Evolutionary conservation across 2,888 invertebrate genomes (phyloP).

Genomic region (Unio pictorum): DNA sequence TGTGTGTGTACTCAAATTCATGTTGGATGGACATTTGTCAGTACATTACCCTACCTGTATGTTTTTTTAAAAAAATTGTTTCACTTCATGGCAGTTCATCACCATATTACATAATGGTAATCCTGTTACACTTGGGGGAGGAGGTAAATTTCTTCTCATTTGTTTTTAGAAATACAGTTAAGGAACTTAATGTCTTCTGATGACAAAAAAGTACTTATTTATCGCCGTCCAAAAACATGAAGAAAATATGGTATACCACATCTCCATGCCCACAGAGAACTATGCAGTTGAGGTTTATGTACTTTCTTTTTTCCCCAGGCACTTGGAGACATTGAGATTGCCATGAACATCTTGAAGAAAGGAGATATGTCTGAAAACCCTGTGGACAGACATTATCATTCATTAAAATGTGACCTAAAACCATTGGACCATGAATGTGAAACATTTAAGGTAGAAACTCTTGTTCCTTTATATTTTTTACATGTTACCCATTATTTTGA

Average conservation of each 20-base stretch:
- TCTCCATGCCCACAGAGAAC: not conserved
- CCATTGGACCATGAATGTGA: slow-evolving; percentile 61
- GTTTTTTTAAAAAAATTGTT: no score
- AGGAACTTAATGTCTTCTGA: not conserved
- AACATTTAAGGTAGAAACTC: slow-evolving; percentile 68
- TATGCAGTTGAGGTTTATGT: no score
- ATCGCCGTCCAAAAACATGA: not conserved
- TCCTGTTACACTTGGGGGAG: no score
- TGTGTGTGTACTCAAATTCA: no score
- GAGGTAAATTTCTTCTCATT: no score
- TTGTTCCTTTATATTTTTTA: not conserved
- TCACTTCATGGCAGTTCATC: no score
- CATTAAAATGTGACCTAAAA: slow-evolving; percentile 70
- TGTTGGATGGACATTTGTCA: no score
- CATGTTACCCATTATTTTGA: not conserved
- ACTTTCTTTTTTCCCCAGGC: slow-evolving; percentile 51
- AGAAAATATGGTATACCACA: not conserved
- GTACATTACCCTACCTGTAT: no score
- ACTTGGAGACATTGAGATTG: slow-evolving; percentile 73
- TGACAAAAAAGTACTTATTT: not conserved
- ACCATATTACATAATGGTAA: no score
- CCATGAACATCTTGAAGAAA: slow-evolving; percentile 71
- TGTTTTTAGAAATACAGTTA: not conserved
- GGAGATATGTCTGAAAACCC: slow-evolving; percentile 70
- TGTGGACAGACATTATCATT: slow-evolving; percentile 72